Conservation (phyloP, 2,797 vertebrate species). For the Ptychadena robeensis region DNA sequence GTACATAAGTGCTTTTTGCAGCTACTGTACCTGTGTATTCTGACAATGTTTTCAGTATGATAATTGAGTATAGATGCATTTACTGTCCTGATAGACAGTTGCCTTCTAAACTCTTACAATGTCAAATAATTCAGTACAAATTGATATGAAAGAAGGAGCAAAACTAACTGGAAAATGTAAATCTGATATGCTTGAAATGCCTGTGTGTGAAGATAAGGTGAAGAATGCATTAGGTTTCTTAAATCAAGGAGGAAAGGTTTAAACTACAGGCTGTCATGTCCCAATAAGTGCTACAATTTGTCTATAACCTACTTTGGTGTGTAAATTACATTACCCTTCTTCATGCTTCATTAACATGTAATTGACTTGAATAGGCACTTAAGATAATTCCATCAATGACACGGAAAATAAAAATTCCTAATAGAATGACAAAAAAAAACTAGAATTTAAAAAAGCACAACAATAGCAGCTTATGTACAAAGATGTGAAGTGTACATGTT, state of each 20-base stretch:
- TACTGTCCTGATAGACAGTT: neutral
- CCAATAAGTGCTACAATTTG: neutral
- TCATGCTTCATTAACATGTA: constrained; percentile 3
- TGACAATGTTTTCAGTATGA: neutral
- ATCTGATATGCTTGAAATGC: constrained; percentile 18
- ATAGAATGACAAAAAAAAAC: no score
- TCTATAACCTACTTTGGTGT: neutral
- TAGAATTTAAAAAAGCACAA: neutral
- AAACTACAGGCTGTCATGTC: neutral
- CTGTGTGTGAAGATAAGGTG: neutral
- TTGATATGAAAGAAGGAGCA: neutral
- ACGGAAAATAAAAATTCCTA: neutral
- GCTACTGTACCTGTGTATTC: no score
- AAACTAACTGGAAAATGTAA: neutral
- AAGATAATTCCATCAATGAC: neutral
- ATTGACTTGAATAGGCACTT: neutral
- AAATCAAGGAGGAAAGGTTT: neutral
- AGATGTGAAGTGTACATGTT: neutral
- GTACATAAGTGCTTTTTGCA: no score
- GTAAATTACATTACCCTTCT: neutral
- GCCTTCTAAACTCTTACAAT: neutral
- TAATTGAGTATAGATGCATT: neutral
- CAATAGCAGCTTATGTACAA: neutral
- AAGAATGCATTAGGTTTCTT: neutral
- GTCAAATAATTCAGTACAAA: constrained; percentile 5